Evolutionary conservation across 2,888 invertebrate species (phyloP).

Genomic region (Eupsilia transversa): DNA sequence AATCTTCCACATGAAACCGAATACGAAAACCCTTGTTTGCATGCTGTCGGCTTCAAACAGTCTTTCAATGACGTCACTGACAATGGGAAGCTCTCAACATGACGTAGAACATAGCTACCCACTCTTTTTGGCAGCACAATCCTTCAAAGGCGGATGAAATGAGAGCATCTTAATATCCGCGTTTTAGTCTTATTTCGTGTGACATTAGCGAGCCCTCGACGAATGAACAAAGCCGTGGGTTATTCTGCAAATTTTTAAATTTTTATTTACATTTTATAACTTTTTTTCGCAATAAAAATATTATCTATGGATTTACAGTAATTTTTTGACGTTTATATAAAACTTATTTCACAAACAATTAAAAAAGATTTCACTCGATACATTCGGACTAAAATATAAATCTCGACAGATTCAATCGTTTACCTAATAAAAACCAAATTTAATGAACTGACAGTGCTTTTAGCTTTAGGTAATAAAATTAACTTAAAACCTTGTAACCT

Average conservation of each 20-base stretch:
- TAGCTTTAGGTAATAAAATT: background rate
- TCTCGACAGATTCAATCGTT: background rate
- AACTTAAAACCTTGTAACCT: background rate
- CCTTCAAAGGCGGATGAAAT: constrained; percentile 85
- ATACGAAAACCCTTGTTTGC: constrained; percentile 61
- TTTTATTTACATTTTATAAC: no score
- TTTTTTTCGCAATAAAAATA: background rate
- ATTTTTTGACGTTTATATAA: background rate
- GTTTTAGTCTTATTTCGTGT: constrained; percentile 89
- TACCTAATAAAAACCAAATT: background rate
- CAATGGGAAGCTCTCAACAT: constrained; percentile 67
- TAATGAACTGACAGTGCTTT: background rate
- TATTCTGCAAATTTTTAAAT: constrained; percentile 60
- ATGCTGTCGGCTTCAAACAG: constrained; percentile 59
- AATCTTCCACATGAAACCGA: constrained; percentile 54
- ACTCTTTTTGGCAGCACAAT: constrained; percentile 84
- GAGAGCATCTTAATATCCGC: constrained; percentile 86
- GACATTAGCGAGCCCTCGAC: constrained; percentile 82
- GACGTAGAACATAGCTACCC: constrained; percentile 80
- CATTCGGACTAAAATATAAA: no score
- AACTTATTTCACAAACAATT: background rate
- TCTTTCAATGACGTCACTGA: constrained; percentile 63
- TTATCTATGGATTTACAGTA: background rate
- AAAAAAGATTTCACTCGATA: no score
- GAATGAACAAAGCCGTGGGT: constrained; percentile 72